Percentiles rank a stretch among this genome's conserved stretches.
phyloP scores from a whole-genome alignment of 2,888 invertebrate genomes.

The Cataglyphis altisquamis region DNA sequence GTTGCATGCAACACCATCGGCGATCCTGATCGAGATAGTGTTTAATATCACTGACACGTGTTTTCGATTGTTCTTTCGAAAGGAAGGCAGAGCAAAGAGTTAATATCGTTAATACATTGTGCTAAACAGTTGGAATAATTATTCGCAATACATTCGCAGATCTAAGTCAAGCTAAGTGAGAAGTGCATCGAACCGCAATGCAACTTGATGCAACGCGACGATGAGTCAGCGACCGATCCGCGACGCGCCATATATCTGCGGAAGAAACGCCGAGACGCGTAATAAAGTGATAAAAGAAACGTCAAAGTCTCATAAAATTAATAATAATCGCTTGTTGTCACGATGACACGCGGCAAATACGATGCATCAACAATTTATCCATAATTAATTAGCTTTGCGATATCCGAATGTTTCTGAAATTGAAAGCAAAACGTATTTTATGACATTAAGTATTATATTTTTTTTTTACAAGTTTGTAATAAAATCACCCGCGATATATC shows the following conservation, averaged over 20 bases:
- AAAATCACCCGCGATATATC: conserved; percentile 4
- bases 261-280: conserved; percentile 37
- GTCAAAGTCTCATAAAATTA: conserved; percentile 62
- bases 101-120: conserved; percentile 7
- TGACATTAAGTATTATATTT: background rate
- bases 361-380: background rate
- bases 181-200: conserved; percentile 52
- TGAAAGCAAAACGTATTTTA: background rate
- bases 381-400: background rate
- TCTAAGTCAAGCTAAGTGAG: background rate
- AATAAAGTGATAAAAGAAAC: conserved; percentile 63
- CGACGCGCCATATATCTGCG: conserved; percentile 36
- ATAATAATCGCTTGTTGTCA: conserved; percentile 55
- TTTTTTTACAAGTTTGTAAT: background rate
- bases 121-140: conserved; percentile 22
- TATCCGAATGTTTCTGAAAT: background rate
- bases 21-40: background rate
- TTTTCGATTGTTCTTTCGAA: background rate
- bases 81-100: background rate
- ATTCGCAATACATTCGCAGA: background rate
- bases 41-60: background rate
- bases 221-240: conserved; percentile 9
- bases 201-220: conserved; percentile 1
- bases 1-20: background rate
- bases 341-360: conserved; percentile 34